These are phyloP conservation scores for Apostichopus japonicus DNA, from an alignment of 35 echinoderm and acorn worm genomes.

Conservation along the genomic window DNA sequence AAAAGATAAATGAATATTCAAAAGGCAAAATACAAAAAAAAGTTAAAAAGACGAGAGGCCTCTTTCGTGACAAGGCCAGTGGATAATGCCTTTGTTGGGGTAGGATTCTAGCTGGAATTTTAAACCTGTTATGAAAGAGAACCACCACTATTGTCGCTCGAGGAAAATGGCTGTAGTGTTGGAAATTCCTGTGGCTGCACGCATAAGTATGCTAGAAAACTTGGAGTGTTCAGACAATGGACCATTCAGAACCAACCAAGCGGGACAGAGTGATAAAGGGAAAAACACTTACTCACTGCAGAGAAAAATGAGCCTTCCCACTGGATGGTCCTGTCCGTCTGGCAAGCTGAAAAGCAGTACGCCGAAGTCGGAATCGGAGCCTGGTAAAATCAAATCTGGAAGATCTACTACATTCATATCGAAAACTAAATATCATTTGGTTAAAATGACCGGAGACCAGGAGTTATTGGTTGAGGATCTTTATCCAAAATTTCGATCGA, in stretches of 20 bases:
- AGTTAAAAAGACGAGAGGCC: no score
- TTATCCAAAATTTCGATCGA: constrained; percentile 27
- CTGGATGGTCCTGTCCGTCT: neutral
- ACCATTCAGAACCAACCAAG: neutral
- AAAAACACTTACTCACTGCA: neutral
- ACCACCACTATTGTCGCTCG: no score
- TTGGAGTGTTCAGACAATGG: neutral
- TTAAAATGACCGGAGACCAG: constrained; percentile 47
- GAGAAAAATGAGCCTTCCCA: neutral
- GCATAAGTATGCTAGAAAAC: constrained; percentile 21
- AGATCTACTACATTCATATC: constrained; percentile 45
- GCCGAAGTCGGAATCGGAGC: neutral
- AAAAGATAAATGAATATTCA: constrained; percentile 36
- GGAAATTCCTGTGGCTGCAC: constrained; percentile 33
- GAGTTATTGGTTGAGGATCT: constrained; percentile 27
- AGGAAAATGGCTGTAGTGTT: constrained; percentile 22
- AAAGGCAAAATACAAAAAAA: neutral
- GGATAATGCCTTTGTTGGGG: constrained; percentile 14
- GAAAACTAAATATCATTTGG: constrained; percentile 42
- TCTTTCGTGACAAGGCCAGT: neutral
- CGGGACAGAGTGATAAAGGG: neutral
- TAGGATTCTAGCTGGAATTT: constrained; percentile 33
- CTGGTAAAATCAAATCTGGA: neutral
- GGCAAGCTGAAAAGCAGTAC: neutral
- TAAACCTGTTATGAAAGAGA: constrained; percentile 32